Base-by-base conservation (phyloP, 2,113 vertebrate genomes). In the Proterorhinus semilunaris region DNA sequence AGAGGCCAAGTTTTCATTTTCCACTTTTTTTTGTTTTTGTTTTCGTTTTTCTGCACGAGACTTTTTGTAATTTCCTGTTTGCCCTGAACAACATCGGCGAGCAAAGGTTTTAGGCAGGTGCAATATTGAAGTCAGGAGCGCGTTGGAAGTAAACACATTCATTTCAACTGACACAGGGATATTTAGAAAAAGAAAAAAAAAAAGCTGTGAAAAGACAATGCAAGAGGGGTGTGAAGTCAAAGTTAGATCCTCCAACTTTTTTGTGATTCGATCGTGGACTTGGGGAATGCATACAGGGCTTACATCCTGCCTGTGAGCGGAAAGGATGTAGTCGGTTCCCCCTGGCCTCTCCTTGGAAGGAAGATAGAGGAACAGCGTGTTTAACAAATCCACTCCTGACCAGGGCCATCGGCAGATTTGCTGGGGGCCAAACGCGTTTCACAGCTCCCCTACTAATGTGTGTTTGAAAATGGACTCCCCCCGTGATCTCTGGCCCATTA, bases 61-160 rank as follows among this genome's bases (percentile, higher is more conserved):
- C 55, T 12, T 58, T 36, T 58, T 58, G 55, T 42, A 58, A 58
- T 58, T 58, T 58, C 55, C 55, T 58, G 55, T 58, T 58, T 12
- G 17, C 21, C 43, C 55, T 42, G 55, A 58, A 58, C 55, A 58
- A 58, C 55, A 42, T 21, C 6, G 13, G 10, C 21, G 55, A 36
- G 27, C 27, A 42, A 21, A 58, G 27, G 27, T 58, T 58, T 58
- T 58, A 58, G 55, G 11, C 21, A 58, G 55, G 55, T 58, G 55
- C 13, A 27, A 58, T 58, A 58, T 58, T 58, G 42, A 58, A 58
- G 55, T 58, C 55, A 58, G 27, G 27, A 17, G 21, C 54, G 11
- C 54, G 11, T 6, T 36, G 21, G 10, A 55, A 21, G 53, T 55
- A 58, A 36, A 42, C 21, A 42, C 53, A 55, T 55, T 55, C 17